A percentile compares a stretch with the other conserved stretches of the same genome.
Conservation (phyloP, 2,113 vertebrate species). For the Sclerurus mexicanus region DNA sequence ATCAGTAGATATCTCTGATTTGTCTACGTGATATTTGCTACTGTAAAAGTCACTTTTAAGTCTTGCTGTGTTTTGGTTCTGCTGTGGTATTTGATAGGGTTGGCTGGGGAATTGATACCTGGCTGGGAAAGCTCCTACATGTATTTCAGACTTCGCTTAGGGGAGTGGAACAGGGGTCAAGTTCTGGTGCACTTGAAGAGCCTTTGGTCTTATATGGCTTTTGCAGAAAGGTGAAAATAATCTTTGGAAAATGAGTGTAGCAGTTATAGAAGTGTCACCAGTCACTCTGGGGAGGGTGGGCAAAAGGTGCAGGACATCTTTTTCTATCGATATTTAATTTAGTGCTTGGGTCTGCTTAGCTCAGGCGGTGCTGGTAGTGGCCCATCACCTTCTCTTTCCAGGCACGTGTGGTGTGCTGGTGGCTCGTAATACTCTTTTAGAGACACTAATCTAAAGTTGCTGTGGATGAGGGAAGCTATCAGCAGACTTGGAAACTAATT, state of each 20-base stretch:
- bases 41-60: not conserved
- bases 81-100: not conserved
- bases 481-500: not conserved
- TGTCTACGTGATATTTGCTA: not conserved
- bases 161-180: not conserved
- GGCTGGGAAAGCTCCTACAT: not conserved
- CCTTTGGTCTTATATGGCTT: not conserved
- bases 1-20: not conserved
- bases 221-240: not conserved
- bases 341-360: not conserved
- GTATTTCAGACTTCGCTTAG: not conserved
- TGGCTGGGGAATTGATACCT: not conserved
- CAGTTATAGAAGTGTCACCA: not conserved
- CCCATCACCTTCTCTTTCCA: not conserved
- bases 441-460: not conserved
- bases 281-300: not conserved
- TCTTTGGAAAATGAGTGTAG: not conserved
- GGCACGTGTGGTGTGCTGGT: not conserved
- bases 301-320: not conserved
- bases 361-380: not conserved
- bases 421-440: not conserved
- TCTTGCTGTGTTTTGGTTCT: not conserved
- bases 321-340: not conserved
- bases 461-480: not conserved
- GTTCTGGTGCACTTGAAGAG: not conserved